Conservation (phyloP, 1,140 invertebrate genomes). For the Dufourea novaeangliae region DNA sequence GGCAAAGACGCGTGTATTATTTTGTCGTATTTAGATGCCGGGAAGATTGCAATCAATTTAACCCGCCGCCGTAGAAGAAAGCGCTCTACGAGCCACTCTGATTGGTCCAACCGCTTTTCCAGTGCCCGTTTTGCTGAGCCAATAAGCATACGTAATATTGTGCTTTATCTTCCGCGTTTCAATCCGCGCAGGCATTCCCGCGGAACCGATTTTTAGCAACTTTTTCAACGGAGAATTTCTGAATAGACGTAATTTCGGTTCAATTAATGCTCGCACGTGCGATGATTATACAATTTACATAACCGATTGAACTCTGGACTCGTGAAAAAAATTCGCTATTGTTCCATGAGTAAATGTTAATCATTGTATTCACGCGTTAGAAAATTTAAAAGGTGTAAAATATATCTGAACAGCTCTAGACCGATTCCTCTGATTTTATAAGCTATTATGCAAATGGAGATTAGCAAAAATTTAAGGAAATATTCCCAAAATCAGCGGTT, state of each 20-base stretch:
- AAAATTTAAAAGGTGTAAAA: too few species aligned
- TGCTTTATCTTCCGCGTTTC: conserved; percentile 24
- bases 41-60: conserved; percentile 46
- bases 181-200: not conserved
- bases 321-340: too few species aligned
- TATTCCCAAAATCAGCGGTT: too few species aligned
- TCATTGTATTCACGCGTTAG: too few species aligned
- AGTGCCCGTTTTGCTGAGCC: not conserved
- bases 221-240: not conserved
- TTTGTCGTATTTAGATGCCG: conserved; percentile 35
- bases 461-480: too few species aligned
- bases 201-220: not conserved
- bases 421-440: too few species aligned
- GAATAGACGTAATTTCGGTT: not conserved
- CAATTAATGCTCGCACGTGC: not conserved
- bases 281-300: not conserved
- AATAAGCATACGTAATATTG: conserved; percentile 12
- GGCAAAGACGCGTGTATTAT: conserved; percentile 32
- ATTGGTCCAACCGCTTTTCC: conserved; percentile 26
- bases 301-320: too few species aligned
- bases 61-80: conserved; percentile 28
- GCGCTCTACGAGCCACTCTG: conserved; percentile 5
- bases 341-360: too few species aligned
- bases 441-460: too few species aligned
- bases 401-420: too few species aligned